phyloP scores from a whole-genome alignment of 2,888 invertebrate genomes.

The Toxonevra muliebris region DNA sequence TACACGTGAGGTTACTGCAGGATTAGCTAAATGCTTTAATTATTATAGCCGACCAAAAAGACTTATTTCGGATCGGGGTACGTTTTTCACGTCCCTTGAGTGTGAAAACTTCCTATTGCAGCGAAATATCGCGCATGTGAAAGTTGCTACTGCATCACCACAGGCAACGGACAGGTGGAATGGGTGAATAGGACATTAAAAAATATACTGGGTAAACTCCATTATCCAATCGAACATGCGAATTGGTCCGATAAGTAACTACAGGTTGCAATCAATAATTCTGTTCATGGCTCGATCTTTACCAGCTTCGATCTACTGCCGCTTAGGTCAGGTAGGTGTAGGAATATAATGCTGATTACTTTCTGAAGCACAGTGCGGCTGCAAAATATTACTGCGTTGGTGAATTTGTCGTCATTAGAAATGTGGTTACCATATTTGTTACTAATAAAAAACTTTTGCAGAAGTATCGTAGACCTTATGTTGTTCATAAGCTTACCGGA shows the following conservation, averaged over 20 bases:
- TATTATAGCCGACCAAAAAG: no score
- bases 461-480: slow-evolving; percentile 25
- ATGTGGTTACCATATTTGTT: no score
- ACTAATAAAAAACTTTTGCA: slow-evolving; percentile 21
- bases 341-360: neutral
- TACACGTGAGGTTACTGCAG: neutral
- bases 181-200: no score
- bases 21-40: no score
- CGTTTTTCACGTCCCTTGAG: slow-evolving; percentile 15
- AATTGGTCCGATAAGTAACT: neutral
- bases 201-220: neutral
- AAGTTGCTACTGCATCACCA: slow-evolving; percentile 5
- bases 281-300: neutral
- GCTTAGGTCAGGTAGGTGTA: neutral
- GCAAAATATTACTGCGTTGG: no score
- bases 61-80: neutral
- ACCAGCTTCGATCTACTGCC: neutral
- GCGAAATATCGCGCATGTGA: slow-evolving; percentile 10
- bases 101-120: neutral
- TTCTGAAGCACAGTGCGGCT: no score
- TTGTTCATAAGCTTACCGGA: slow-evolving; percentile 16
- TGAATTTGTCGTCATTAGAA: slow-evolving; percentile 22
- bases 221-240: neutral
- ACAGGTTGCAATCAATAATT: neutral
- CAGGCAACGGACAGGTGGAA: neutral